phyloP scores from a whole-genome alignment of 2,113 vertebrate genomes.

The Typhlomys cinereus region DNA sequence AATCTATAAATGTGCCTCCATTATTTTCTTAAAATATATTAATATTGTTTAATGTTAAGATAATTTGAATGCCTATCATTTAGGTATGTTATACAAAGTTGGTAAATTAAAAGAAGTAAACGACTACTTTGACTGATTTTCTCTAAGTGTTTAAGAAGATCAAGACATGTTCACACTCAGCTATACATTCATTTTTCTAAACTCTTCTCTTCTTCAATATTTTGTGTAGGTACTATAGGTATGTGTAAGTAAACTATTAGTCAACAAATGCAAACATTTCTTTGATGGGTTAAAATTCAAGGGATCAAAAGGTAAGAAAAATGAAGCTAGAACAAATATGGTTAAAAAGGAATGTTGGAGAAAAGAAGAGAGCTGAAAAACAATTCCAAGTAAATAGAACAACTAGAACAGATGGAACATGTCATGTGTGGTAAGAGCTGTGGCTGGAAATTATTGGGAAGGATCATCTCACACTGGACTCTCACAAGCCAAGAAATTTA shows the following conservation, averaged over 20 bases:
- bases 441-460: background rate
- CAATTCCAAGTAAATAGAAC: background rate
- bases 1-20: background rate
- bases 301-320: constrained; percentile 21
- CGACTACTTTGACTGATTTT: background rate
- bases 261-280: background rate
- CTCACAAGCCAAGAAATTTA: constrained; percentile 14
- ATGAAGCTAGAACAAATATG: background rate
- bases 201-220: background rate
- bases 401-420: background rate
- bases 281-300: constrained; percentile 21
- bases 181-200: background rate
- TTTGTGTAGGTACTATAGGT: background rate
- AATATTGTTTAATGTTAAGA: background rate
- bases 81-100: constrained; percentile 2
- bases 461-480: background rate
- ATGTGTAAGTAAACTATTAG: background rate
- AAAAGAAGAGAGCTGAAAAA: background rate
- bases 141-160: background rate
- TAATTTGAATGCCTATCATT: background rate
- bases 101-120: background rate
- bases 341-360: background rate
- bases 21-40: background rate
- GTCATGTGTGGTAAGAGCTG: background rate
- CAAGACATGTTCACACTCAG: background rate